These are phyloP conservation scores for Metacarcinus magister DNA, from an alignment of 2,888 invertebrate genomes.

Conservation along the genomic window DNA sequence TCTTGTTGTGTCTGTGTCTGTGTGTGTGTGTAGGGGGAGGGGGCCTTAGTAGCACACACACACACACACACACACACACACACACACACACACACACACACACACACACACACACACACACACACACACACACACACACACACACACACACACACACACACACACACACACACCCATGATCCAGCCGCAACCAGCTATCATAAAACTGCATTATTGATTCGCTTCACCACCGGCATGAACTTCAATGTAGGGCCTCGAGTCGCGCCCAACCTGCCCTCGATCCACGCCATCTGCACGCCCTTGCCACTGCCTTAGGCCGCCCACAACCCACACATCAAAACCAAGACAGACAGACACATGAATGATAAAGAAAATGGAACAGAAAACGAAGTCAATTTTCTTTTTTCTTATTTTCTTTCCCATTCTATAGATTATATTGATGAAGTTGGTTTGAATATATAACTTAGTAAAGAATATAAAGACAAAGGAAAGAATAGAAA, in stretches of 20 bases:
- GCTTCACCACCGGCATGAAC: not conserved
- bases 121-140: slow-evolving; percentile 3
- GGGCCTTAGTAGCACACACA: not conserved
- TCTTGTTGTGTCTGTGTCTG: not conserved
- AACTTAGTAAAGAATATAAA: not conserved
- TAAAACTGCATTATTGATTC: not conserved
- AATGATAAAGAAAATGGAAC: not conserved
- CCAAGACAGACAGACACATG: not conserved
- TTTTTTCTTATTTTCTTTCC: too few species aligned
- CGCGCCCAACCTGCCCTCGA: not conserved
- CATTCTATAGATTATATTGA: not conserved
- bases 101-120: not conserved
- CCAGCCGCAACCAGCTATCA: not conserved
- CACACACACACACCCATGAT: too few species aligned
- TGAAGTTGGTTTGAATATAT: not conserved
- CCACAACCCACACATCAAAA: not conserved
- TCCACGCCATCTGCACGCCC: not conserved
- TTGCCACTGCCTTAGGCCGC: not conserved
- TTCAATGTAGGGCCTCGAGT: not conserved
- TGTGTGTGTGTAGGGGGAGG: not conserved
- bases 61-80: slow-evolving; percentile 35
- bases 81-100: not conserved
- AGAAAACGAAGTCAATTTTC: not conserved
- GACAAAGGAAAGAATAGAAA: not conserved
- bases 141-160: slow-evolving; percentile 21